These are phyloP conservation scores for Bujurquina vittata DNA, from an alignment of 2,113 vertebrate genomes.

Conservation along the genomic window DNA sequence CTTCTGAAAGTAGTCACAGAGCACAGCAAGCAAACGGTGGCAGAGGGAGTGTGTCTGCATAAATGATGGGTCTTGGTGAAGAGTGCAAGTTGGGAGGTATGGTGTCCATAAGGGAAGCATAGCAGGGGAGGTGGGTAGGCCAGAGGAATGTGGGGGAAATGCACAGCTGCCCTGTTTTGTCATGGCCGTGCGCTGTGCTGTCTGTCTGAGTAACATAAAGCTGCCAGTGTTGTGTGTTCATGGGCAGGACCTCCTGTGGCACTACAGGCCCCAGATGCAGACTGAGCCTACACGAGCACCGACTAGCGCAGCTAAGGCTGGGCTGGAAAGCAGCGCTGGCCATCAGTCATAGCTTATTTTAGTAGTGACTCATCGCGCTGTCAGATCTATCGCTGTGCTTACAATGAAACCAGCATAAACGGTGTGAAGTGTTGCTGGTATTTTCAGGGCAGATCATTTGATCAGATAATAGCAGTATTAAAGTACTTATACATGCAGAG, in stretches of 20 bases:
- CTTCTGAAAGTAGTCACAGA: conserved; percentile 68
- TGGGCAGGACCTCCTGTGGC: conserved; percentile 65
- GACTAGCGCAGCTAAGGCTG: neutral
- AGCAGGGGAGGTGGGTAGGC: conserved; percentile 49
- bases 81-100: conserved; percentile 30
- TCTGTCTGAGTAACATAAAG: conserved; percentile 72
- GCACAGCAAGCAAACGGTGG: conserved; percentile 9
- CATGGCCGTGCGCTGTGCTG: conserved; percentile 64
- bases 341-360: conserved; percentile 30
- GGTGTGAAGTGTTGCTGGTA: neutral
- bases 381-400: conserved; percentile 10
- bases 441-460: neutral
- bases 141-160: conserved; percentile 71
- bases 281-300: conserved; percentile 24
- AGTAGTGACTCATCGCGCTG: conserved; percentile 7
- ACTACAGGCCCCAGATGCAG: conserved; percentile 50
- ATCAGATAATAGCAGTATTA: neutral
- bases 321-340: conserved; percentile 14
- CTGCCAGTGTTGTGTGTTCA: conserved; percentile 67
- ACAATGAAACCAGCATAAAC: neutral
- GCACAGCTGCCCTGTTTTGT: conserved; percentile 80
- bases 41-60: conserved; percentile 34
- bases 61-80: neutral
- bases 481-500: fast-evolving
- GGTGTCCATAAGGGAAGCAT: conserved; percentile 56